Evolutionary conservation across 1,140 invertebrate genomes (phyloP).

Genomic region (Euschistus heros): DNA sequence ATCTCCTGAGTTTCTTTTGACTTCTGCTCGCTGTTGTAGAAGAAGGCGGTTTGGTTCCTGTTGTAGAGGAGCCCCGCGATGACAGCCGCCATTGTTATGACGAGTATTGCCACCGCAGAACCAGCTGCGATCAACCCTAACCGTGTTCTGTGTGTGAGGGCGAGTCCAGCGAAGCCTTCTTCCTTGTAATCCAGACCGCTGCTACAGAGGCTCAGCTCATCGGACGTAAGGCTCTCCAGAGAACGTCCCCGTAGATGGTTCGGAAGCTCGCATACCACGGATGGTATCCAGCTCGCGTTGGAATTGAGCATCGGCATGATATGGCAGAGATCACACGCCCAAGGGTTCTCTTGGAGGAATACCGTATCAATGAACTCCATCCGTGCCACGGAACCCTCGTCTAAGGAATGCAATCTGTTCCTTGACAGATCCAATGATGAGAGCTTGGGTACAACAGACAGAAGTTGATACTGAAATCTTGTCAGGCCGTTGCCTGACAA

Average conservation of each 20-base stretch:
- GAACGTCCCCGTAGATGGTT: constrained; percentile 39
- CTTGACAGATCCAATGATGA: constrained; percentile 49
- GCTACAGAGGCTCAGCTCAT: constrained; percentile 42
- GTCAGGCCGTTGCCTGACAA: constrained; percentile 47
- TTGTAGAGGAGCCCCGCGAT: constrained; percentile 45
- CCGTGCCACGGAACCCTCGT: constrained; percentile 41
- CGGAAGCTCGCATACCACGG: constrained; percentile 39
- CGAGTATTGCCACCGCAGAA: constrained; percentile 39
- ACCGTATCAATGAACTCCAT: constrained; percentile 41
- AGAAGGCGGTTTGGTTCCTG: constrained; percentile 52
- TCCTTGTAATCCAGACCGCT: constrained; percentile 31
- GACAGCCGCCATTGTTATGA: constrained; percentile 41
- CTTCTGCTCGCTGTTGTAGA: constrained; percentile 50
- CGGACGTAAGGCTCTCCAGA: constrained; percentile 38
- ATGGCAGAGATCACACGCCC: constrained; percentile 55
- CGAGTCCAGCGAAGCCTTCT: constrained; percentile 29
- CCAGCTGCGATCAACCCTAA: constrained; percentile 46
- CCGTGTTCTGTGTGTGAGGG: constrained; percentile 40
- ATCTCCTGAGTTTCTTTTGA: constrained; percentile 28
- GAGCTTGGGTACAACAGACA: constrained; percentile 44
- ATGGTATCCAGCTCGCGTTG: constrained; percentile 36
- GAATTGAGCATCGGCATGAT: constrained; percentile 43
- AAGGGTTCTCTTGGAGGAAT: constrained; percentile 49
- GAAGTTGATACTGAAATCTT: constrained; percentile 41
- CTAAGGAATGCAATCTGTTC: constrained; percentile 48